Conservation (phyloP, 2,888 invertebrate genomes). For the Limnephilus rhombicus region DNA sequence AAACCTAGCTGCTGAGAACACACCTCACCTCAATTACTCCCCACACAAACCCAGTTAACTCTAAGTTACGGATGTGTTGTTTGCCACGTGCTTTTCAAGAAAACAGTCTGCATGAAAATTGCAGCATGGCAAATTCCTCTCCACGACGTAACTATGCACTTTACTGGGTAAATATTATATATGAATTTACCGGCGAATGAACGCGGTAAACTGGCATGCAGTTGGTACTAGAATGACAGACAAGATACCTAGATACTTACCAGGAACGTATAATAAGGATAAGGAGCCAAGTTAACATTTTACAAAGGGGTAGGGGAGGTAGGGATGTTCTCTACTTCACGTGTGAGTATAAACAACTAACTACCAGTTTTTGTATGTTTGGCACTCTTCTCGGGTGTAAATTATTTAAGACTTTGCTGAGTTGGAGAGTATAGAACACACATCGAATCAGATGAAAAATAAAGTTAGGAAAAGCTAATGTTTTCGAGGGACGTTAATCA, state of each 20-base stretch:
- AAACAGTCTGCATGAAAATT: constrained; percentile 2
- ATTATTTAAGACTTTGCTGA: background rate
- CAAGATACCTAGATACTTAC: background rate
- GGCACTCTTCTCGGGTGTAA: background rate
- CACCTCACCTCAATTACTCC: constrained; percentile 5
- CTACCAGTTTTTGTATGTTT: background rate
- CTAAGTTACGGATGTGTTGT: background rate
- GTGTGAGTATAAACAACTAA: background rate
- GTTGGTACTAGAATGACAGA: constrained; percentile 21
- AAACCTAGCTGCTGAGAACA: background rate
- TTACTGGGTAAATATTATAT: background rate
- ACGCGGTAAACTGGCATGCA: constrained; percentile 18
- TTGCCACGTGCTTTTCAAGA: constrained; percentile 17
- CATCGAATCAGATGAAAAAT: no score
- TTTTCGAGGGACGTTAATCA: no score
- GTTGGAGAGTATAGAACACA: background rate
- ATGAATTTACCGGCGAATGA: constrained; percentile 25
- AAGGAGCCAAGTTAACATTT: constrained; percentile 3
- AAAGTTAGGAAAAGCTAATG: no score
- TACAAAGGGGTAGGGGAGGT: background rate
- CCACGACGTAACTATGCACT: constrained; percentile 31
- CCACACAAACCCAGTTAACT: background rate
- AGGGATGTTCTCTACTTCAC: background rate
- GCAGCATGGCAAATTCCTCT: constrained; percentile 14
- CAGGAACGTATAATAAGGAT: background rate